Evolutionary conservation across 2,888 invertebrate genomes (phyloP), one percentile per base, ranked within the genome.

Genomic region (Lottia gigantea): DNA sequence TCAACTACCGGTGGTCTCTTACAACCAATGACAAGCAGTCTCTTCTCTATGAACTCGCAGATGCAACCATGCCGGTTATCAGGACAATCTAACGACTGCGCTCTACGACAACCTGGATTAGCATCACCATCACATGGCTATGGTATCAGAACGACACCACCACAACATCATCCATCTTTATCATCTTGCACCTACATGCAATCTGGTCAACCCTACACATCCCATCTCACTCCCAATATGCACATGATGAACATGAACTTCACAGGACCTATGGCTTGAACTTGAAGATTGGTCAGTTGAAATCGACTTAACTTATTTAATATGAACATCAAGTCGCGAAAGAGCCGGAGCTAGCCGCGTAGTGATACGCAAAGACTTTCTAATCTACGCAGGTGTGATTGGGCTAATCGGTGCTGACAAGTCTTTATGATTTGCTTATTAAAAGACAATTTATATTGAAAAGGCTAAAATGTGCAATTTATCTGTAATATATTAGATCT

Each of bases 211-310:
- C 78, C 80, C n/a, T 85, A 84, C 67, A 79, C 83, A 4, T 70
- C 81, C 46, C 82, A 82, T 67, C 74, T 83, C 12, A 78, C 82
- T 14, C 80, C 83, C 46, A 83, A 82, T 74, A 82, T 84, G 76
- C 84, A 84, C 74, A 83, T 85, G 80, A 85, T 85, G 85, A 85
- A 85, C 70, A 84, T 85, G 83, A 85, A 84, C 75, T 86, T 86
- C 76, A 73, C 84, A n/a, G 83, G 84, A 19, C 83, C 82, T 8
- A 82, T 85, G 80, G 83, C 80, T 46, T 85, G 80, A 84, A 71
- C 64, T 64, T 63, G 64, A 19, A 2, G 2, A 8, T 40, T 40
- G 40, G 40, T 40, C 40, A 40, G 40, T 40, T 40, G 40, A 8
- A 40, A 40, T 11, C 6, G 11, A 40, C 40, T 40, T 40, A 40